Conservation (phyloP, 1,140 invertebrate genomes). For the Drosophila lini region DNA sequence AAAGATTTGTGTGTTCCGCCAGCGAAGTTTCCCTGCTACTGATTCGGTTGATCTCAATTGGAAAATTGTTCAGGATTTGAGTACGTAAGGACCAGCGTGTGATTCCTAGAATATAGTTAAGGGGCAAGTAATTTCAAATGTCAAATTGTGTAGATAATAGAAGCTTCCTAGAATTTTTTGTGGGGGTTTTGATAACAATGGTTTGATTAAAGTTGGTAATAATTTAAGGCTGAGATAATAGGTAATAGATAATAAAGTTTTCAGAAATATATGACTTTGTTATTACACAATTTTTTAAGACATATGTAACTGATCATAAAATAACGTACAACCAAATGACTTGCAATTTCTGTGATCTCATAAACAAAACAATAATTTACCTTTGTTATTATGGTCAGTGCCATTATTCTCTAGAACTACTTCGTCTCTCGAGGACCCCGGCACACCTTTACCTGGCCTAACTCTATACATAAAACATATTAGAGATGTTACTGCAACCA, state of each 20-base stretch:
- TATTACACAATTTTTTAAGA: not conserved
- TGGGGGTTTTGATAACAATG: not conserved
- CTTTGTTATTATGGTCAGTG: not conserved
- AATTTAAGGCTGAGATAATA: not conserved
- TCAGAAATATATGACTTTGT: not conserved
- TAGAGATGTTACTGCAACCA: constrained; percentile 56
- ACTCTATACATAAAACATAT: constrained; percentile 24
- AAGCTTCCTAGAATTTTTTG: not conserved
- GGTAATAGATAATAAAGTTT: not conserved
- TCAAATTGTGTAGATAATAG: constrained; percentile 1
- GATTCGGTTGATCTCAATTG: constrained; percentile 35
- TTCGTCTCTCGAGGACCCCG: not conserved
- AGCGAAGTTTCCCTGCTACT: constrained; percentile 9
- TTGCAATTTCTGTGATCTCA: not conserved
- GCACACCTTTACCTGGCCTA: not conserved
- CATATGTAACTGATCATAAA: not conserved
- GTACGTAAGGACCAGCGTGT: not conserved
- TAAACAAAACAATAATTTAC: not conserved
- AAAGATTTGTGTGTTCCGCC: constrained; percentile 41
- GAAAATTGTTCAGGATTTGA: constrained; percentile 13
- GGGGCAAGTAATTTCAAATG: not conserved
- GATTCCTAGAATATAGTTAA: not conserved
- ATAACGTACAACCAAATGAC: not conserved
- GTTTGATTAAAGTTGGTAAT: not conserved
- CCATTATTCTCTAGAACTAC: not conserved